Evolutionary conservation across 1,140 invertebrate genomes (phyloP).

Genomic region (Oreohelix idahoensis): DNA sequence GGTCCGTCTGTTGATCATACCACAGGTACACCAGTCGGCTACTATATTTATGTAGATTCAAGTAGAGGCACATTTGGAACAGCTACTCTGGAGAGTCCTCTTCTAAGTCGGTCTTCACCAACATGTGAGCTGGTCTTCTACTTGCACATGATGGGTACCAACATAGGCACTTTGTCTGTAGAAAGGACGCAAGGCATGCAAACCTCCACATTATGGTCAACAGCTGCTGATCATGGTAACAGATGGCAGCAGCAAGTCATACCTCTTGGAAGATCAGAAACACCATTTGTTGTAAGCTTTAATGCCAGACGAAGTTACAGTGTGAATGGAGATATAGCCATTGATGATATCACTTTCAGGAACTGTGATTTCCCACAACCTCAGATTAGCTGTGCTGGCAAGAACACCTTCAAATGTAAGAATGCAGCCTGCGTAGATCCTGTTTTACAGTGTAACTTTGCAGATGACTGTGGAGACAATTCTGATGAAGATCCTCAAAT

Average conservation of each 20-base stretch:
- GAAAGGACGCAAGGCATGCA: slow-evolving; percentile 46
- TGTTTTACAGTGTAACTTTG: slow-evolving; percentile 67
- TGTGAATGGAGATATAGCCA: slow-evolving; percentile 81
- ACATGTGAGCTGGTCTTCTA: slow-evolving; percentile 70
- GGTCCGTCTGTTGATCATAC: slow-evolving; percentile 85
- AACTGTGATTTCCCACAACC: slow-evolving; percentile 62
- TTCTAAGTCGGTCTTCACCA: slow-evolving; percentile 48
- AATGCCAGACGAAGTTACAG: slow-evolving; percentile 63
- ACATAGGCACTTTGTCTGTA: slow-evolving; percentile 57
- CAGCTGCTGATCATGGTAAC: slow-evolving; percentile 51
- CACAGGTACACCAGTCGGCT: slow-evolving; percentile 74
- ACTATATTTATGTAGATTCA: slow-evolving; percentile 84
- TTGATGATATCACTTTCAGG: slow-evolving; percentile 81
- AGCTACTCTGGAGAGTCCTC: slow-evolving; percentile 45
- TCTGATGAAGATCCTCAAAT: slow-evolving; percentile 64
- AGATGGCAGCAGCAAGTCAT: slow-evolving; percentile 58
- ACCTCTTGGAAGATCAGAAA: slow-evolving; percentile 57
- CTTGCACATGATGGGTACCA: slow-evolving; percentile 82
- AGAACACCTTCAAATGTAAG: slow-evolving; percentile 58
- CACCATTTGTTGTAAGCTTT: slow-evolving; percentile 65
- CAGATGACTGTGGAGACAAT: slow-evolving; percentile 71
- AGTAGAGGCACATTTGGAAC: slow-evolving; percentile 51
- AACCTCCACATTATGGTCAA: slow-evolving; percentile 46
- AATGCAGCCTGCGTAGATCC: slow-evolving; percentile 58
- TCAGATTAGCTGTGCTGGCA: slow-evolving; percentile 44